Evolutionary conservation across 1,140 invertebrate species (phyloP), one percentile per base, ranked within the genome.

Genomic region (Macrocentrus cingulum): DNA sequence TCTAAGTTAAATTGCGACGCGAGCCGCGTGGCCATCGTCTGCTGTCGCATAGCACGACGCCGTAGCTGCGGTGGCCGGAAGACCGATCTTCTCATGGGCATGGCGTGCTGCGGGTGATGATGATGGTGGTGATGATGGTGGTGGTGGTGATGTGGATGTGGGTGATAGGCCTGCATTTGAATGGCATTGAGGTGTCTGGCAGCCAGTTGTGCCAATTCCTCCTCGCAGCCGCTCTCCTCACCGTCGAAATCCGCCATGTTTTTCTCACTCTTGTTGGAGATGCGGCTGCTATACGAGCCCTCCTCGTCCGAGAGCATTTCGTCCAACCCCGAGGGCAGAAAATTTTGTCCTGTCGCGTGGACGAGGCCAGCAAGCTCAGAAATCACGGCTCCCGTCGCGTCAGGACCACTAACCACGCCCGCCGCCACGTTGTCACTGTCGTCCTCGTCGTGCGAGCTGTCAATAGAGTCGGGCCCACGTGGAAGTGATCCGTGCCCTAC

Each of bases 221-320:
- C 93, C 70, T 95, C 89, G 74, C 88, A 88, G 18, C 87, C 89
- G 29, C 90, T 92, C 65, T 95, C 91, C 69, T 97, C 94, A 19
- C 94, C 94, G 64, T 96, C 94, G 69, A 97, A 93, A 76, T 96
- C 94, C 0, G 92, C 92, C 85, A 96, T 88, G 74, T 95, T 95
- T 62, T 95, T 95, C 64, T 95, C 92, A n/a, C 92, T 95, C 79
- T 95, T 95, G 56, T 90, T 93, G 37, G 91, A 94, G 77, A 95
- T 88, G 15, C 91, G 84, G 16, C 93, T 95, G 36, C 92, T 95
- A 67, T 91, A 89, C 59, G 88, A 90, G 1, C 89, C 90, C 59
- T 87, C 85, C 69, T 91, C 89, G 55, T 88, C 88, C 41, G 86
- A 88, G 3, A 88, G 67, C 62, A 90, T 83, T 60, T 89, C 88